Conservation (phyloP, 2,113 vertebrate genomes). For the Myxocyprinus asiaticus region DNA sequence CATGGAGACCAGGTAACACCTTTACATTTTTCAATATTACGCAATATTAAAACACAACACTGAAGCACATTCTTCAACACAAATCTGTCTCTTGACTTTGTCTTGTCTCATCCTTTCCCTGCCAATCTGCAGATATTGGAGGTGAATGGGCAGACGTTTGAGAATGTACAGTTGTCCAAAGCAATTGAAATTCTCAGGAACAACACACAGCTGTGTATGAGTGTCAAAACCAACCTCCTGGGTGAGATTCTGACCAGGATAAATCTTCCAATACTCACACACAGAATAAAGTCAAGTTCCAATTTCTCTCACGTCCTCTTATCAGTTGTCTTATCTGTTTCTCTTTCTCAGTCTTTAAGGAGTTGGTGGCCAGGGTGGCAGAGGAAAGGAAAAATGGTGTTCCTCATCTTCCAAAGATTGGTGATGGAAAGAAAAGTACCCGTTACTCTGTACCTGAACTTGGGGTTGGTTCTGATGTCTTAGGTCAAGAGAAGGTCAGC, state of each 20-base stretch:
- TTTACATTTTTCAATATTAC: not conserved
- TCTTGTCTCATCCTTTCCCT: not conserved
- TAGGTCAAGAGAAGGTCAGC: conserved; percentile 93
- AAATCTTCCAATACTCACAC: not conserved
- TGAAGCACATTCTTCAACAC: too few species aligned
- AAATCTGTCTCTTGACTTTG: not conserved
- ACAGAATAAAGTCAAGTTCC: conserved; percentile 43
- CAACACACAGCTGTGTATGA: conserved; percentile 97
- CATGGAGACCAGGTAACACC: conserved; percentile 89
- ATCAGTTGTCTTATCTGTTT: not conserved
- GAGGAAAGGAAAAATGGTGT: conserved; percentile 91
- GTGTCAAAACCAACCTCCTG: conserved; percentile 99
- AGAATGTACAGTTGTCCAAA: conserved; percentile 96
- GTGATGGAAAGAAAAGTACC: conserved; percentile 93
- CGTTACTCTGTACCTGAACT: conserved; percentile 96
- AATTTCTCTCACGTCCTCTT: too few species aligned
- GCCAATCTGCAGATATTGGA: conserved; percentile 84
- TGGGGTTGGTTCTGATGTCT: conserved; percentile 90
- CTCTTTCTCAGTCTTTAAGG: conserved; percentile 87
- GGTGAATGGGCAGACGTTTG: conserved; percentile 98
- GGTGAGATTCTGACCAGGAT: conserved; percentile 65
- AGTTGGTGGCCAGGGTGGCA: conserved; percentile 87
- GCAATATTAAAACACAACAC: too few species aligned
- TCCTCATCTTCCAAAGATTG: conserved; percentile 95
- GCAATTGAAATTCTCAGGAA: conserved; percentile 97